Evolutionary conservation across 2,113 vertebrate genomes (phyloP).

Genomic region (Spheniscus mendiculus): DNA sequence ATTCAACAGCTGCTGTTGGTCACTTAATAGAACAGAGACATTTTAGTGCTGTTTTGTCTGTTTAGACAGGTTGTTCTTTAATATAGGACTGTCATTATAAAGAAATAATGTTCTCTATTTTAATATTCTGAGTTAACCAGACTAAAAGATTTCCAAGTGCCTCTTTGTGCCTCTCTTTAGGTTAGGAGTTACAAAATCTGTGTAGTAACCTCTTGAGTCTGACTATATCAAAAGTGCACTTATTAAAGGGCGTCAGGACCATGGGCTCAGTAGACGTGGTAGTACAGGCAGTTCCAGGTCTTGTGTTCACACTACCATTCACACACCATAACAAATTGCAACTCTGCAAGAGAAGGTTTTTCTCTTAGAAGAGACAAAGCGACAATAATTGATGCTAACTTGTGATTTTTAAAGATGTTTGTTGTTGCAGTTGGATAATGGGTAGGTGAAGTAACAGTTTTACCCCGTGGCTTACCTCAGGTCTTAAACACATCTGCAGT

Average conservation of each 20-base stretch:
- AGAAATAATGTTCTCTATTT: background rate
- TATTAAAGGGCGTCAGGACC: background rate
- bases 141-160: background rate
- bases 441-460: background rate
- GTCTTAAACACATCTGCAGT: background rate
- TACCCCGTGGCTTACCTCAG: background rate
- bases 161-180: background rate
- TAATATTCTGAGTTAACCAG: background rate
- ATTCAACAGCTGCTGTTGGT: background rate
- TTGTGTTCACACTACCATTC: background rate
- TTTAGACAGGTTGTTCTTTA: background rate
- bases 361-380: background rate
- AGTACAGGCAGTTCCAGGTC: background rate
- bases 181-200: background rate
- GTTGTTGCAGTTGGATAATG: background rate
- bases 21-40: background rate
- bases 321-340: background rate
- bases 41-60: slow-evolving; percentile 44
- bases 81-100: background rate
- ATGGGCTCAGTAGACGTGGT: background rate
- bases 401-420: background rate
- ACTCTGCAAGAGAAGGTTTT: background rate
- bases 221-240: background rate
- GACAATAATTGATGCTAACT: background rate
- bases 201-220: background rate